Evolutionary conservation across 2,888 invertebrate genomes (phyloP), one percentile per base, ranked within the genome.

Genomic region (Colletes collaris): DNA sequence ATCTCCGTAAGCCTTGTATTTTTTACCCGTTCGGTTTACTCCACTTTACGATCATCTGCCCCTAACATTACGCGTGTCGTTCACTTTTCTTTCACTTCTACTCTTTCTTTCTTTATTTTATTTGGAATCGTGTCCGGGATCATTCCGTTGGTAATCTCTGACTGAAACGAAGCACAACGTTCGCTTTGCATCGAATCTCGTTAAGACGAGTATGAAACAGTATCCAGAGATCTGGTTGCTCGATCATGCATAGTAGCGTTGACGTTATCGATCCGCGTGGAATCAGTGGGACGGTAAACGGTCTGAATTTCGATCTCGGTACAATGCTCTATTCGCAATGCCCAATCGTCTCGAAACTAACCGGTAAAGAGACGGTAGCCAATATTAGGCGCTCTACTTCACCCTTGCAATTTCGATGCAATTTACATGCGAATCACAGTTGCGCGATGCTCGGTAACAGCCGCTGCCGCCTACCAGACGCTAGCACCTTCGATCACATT

Each of bases 391-490:
- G 64, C 55, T 66, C 35, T 19, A 40, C 19, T 75, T 66, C 62
- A 44, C 63, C 49, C 46, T 55, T 50, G 46, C 75, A 82, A 85
- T 80, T 79, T 73, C 65, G 60, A 8, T 55, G 64, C 52, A 77
- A 85, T 85, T 85, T 85, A 66, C 85, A 83, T 85, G 59, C 80
- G 82, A 82, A 75, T 85, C 49, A 73, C 75, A 37, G 50, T 50
- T 44, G 44, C 35, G 55, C 19, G 59, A 44, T 55, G 27, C 60
- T 60, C 56, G 44, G 62, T 56, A 53, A 71, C 64, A 72, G 53
- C 58, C 50, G 49, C 71, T 65, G 78, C 68, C 69, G 76, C 65
- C 67, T 80, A 73, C 73, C 65, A 78, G 60, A 37, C 16, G 62
- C 44, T 44, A 53, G 44, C 52, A 49, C 58, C 11, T 55, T 46